Evolutionary conservation across 2,797 vertebrate species (phyloP).

Genomic region (Pygocentrus nattereri): DNA sequence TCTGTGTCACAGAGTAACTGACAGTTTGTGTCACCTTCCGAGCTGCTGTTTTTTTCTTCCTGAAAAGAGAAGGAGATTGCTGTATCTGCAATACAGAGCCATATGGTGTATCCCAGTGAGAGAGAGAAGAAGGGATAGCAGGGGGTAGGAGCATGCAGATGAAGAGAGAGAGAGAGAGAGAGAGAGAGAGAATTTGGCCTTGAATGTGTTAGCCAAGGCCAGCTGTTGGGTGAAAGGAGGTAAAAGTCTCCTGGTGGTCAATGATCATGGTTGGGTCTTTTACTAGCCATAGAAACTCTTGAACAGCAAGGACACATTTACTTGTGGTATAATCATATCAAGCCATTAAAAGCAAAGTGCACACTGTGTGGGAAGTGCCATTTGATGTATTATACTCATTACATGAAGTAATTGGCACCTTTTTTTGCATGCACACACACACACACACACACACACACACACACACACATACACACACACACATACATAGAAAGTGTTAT

Average conservation of each 20-base stretch:
- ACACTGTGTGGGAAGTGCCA: conserved; percentile 17
- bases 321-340: conserved; percentile 14
- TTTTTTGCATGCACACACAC: conserved; percentile 1
- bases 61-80: conserved; percentile 55
- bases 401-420: conserved; percentile 19
- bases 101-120: conserved; percentile 61
- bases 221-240: conserved; percentile 52
- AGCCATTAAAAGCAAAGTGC: conserved; percentile 17
- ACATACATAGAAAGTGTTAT: not conserved
- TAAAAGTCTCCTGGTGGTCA: conserved; percentile 3
- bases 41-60: conserved; percentile 36
- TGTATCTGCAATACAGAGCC: conserved; percentile 58
- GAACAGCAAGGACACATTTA: not conserved
- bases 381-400: conserved; percentile 16
- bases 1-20: conserved; percentile 5
- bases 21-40: conserved; percentile 48
- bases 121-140: conserved; percentile 29
- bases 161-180: conserved; percentile 23
- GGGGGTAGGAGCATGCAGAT: conserved; percentile 35
- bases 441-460: not conserved
- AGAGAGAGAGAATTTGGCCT: conserved; percentile 19
- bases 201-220: conserved; percentile 41
- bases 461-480: not conserved
- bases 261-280: not conserved
- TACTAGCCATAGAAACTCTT: not conserved